Conservation (phyloP, 2,797 vertebrate species). For the Macroramphosus scolopax region DNA sequence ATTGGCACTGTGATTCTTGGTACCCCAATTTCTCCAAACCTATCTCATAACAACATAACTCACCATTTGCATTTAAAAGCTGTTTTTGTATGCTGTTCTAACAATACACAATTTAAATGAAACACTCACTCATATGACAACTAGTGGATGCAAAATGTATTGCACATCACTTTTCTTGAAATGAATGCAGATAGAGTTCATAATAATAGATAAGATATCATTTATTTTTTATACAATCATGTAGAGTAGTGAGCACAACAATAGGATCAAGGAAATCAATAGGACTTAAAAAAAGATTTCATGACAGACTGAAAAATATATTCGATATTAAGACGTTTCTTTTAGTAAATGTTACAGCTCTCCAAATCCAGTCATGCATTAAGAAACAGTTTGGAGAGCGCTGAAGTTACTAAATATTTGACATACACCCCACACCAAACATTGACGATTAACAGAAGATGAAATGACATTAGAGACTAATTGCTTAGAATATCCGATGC, state of each 20-base stretch:
- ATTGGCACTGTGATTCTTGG: no score
- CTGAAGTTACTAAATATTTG: no score
- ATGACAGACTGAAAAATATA: background rate
- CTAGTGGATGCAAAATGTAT: slow-evolving; percentile 31
- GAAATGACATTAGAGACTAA: slow-evolving; percentile 1
- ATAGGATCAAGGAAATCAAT: background rate
- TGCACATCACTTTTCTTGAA: slow-evolving; percentile 9
- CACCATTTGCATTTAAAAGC: no score
- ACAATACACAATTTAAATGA: no score
- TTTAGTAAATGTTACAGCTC: no score
- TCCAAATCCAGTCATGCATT: background rate
- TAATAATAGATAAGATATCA: background rate
- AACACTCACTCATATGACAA: slow-evolving; percentile 7
- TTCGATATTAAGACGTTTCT: background rate
- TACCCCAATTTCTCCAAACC: no score
- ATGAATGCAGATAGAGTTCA: background rate
- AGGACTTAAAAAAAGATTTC: background rate
- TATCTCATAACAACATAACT: no score
- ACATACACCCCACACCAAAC: no score
- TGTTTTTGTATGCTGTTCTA: no score
- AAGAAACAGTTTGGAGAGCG: no score
- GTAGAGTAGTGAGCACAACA: background rate
- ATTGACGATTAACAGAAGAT: background rate
- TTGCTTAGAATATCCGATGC: background rate
- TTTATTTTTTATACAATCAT: background rate